phyloP scores from a whole-genome alignment of 2,797 vertebrate genomes.

The Synaphobranchus kaupii region DNA sequence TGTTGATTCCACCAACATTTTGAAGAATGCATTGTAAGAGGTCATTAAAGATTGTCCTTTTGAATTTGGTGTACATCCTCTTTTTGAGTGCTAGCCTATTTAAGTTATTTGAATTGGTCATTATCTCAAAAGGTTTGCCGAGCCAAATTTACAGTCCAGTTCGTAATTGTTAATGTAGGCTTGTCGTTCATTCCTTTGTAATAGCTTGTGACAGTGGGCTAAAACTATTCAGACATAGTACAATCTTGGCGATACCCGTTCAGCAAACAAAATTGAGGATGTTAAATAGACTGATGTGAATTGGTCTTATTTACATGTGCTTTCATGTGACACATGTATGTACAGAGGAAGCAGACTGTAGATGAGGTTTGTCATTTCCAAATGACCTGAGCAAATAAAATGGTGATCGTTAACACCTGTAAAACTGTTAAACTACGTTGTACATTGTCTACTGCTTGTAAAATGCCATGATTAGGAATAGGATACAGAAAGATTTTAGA shows the following conservation, averaged over 20 bases:
- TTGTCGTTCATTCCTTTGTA: not conserved
- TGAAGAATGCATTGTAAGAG: constrained; percentile 29
- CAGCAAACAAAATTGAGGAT: not conserved
- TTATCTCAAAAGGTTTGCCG: not conserved
- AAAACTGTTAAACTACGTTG: not conserved
- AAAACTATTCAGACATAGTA: not conserved
- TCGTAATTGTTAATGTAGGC: not conserved
- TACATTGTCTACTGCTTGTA: not conserved
- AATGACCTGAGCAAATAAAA: not conserved
- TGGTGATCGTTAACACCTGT: not conserved
- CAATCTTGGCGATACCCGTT: not conserved
- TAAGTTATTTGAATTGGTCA: not conserved
- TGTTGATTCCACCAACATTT: constrained; percentile 25
- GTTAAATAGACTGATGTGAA: not conserved
- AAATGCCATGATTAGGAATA: not conserved
- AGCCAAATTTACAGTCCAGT: not conserved
- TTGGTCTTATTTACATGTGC: not conserved
- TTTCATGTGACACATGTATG: not conserved
- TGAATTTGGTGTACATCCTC: constrained; percentile 24
- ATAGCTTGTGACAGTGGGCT: not conserved
- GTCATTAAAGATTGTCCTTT: constrained; percentile 28
- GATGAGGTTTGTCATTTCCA: not conserved
- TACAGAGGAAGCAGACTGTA: not conserved
- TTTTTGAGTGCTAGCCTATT: not conserved
- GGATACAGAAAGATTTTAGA: not conserved